Evolutionary conservation across 2,888 invertebrate species (phyloP), one percentile per base, ranked within the genome.

Genomic region (Rugalucina vietnamica): DNA sequence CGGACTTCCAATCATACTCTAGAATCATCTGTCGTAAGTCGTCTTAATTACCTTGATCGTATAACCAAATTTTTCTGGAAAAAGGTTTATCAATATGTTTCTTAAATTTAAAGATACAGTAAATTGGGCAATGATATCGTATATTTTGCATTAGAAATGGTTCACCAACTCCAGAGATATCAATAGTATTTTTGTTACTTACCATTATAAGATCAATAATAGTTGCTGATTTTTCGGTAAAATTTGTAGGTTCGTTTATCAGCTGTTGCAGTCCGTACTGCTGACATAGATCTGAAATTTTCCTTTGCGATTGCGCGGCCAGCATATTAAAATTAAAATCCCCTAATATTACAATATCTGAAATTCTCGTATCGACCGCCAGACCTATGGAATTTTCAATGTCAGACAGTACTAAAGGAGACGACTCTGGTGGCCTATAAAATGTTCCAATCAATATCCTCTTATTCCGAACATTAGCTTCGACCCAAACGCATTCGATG

Each of bases 401-500:
- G 14, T 10, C 2, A 12, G 71, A 5, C 4, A 36, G 71, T 14
- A 37, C 5, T 3, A 10, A n/a, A 37, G 71, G 32, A 10, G 36
- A 18, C 5, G 70, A 36, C 24, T 71, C 37, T 37, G 71, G 71
- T 14, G 71, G 37, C 1, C 37, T 8, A 39, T 71, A 71, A n/a
- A 71, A 71, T 2, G 27, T 34, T 37, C 71, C 39, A 36, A 71
- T 8, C 36, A 71, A 27, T 4, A 71, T 24, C 14, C 24, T 14
- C n/a, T 24, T 34, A 5, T 8, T 3, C n/a, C 37, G 34, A 10
- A 37, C 24, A 24, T 21, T 12, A 36, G 37, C 37, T 34, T 71
- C 71, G 14, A 71, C 21, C 71, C 71, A 71, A 18, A 71, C 24
- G n/a, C 37, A 36, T 36, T 71, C 71, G n/a, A 71, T 37, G 36